Base-by-base conservation (phyloP, 2,888 invertebrate genomes). In the Serripes groenlandicus region DNA sequence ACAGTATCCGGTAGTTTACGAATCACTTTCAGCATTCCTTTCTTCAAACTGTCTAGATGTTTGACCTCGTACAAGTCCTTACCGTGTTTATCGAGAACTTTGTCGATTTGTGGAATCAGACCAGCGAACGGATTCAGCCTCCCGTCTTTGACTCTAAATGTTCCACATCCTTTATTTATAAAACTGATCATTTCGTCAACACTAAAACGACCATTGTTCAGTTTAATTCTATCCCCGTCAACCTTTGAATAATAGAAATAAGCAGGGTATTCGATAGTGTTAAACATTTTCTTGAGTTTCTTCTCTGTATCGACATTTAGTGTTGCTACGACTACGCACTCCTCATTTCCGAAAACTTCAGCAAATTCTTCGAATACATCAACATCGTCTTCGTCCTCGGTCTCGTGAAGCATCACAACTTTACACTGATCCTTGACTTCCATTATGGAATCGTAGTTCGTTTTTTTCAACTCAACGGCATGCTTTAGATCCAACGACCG, bases 321-420 rank as follows among this genome's bases (percentile, higher is more conserved):
- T 76, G 79, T 81, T 11, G 77, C 81, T 3, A 85, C 28, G 2
- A 82, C 68, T 23, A 85, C 64, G 23, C 34, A 66, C 1, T 66
- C 42, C 70, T 85, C 85, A 49, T 85, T 81, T 11, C 81, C 79
- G 49, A 74, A 85, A 18, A 76, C 77, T 76, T 85, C 76, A 23
- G 85, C 85, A 7, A 85, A 56, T 56, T 85, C 81, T 60, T 85
- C 85, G 54, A 76, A 85, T 3, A n/a, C 21, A 18, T 73, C 81
- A 0, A 81, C 28, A 1, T 81, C 78, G 30, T 85, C 81, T 18
- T 75, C 60, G 56, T 85, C 79, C 23, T 78, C 81, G 26, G 30
- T 37, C 32, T 82, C 81, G 37, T 85, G 81, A 15, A 85, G 56
- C 85, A 85, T 85, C 2, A 85, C 74, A 5, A 85, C 75, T 23